Evolutionary conservation across 2,888 invertebrate species (phyloP).

Genomic region (Chrysotoxum bicinctum): DNA sequence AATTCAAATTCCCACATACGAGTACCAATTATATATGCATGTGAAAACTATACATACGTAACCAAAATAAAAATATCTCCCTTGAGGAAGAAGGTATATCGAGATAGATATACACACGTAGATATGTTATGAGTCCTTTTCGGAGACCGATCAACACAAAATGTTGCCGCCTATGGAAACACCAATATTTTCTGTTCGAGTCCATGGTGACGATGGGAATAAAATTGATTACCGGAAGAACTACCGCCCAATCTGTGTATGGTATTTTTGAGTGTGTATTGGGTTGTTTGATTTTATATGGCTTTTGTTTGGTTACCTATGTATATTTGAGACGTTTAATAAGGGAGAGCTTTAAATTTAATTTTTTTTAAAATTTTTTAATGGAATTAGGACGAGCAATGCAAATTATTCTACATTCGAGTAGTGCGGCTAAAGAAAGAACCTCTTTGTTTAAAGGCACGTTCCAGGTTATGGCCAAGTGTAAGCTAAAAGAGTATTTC

Average conservation of each 20-base stretch:
- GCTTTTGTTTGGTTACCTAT: neutral
- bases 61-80: slow-evolving; percentile 6
- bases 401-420: too few species aligned
- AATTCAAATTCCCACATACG: slow-evolving; percentile 45
- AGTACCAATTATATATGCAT: slow-evolving; percentile 7
- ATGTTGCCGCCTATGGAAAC: slow-evolving; percentile 22
- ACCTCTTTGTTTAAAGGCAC: too few species aligned
- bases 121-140: slow-evolving; percentile 33
- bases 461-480: too few species aligned
- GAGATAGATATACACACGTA: slow-evolving; percentile 30
- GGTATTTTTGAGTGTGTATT: neutral
- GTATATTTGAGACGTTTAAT: too few species aligned
- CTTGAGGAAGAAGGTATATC: neutral
- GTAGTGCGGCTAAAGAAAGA: too few species aligned
- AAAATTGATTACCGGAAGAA: slow-evolving; percentile 52
- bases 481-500: too few species aligned
- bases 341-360: too few species aligned
- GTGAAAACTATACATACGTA: neutral
- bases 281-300: neutral
- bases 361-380: too few species aligned
- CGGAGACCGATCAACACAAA: slow-evolving; percentile 12
- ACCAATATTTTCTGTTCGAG: slow-evolving; percentile 37
- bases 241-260: slow-evolving; percentile 1
- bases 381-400: too few species aligned
- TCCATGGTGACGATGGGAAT: slow-evolving; percentile 49